Evolutionary conservation across 2,113 vertebrate genomes (phyloP).

Genomic region (Xiphorhynchus elegans): DNA sequence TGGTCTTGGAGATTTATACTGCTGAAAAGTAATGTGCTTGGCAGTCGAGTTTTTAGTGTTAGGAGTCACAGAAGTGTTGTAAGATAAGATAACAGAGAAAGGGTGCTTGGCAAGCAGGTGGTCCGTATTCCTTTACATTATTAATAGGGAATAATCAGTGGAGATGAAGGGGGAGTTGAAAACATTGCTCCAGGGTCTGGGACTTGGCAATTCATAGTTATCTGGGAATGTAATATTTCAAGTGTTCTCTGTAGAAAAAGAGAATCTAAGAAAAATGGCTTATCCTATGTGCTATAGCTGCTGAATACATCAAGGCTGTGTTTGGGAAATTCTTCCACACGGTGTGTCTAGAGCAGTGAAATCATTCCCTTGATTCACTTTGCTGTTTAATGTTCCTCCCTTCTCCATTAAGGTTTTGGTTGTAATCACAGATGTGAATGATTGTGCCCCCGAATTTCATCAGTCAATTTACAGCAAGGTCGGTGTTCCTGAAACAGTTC

Average conservation of each 20-base stretch:
- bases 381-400: neutral
- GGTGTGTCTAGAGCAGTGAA: neutral
- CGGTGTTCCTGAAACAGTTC: constrained; percentile 84
- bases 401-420: constrained; percentile 77
- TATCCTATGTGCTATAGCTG: neutral
- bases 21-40: neutral
- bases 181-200: neutral
- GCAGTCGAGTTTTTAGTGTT: neutral
- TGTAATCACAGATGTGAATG: constrained; percentile 86
- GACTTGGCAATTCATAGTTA: neutral
- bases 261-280: constrained; percentile 15
- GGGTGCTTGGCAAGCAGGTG: neutral
- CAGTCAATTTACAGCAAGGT: constrained; percentile 88
- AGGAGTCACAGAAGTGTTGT: neutral
- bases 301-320: neutral
- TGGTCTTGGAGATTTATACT: neutral
- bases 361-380: neutral
- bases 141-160: neutral
- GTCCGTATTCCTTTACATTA: neutral
- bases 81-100: neutral
- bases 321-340: neutral
- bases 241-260: neutral
- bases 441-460: constrained; percentile 86
- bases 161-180: neutral
- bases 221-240: neutral